phyloP scores from a whole-genome alignment of 2,797 vertebrate species.

The Phalloptychus januarius region DNA sequence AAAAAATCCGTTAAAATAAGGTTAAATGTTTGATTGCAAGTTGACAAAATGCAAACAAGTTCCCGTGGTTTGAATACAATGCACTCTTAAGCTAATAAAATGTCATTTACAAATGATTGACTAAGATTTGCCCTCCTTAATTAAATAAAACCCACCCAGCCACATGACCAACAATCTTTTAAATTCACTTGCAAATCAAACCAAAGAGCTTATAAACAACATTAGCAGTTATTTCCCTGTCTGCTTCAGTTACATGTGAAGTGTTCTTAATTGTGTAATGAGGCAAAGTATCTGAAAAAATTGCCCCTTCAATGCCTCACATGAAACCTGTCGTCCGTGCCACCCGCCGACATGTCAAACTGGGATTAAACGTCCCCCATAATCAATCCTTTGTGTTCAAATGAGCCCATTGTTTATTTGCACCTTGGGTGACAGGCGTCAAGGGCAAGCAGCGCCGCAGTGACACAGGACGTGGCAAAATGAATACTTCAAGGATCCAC shows the following conservation, averaged over 20 bases:
- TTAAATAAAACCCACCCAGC: conserved; percentile 54
- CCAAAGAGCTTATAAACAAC: conserved; percentile 75
- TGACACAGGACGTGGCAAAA: conserved; percentile 52
- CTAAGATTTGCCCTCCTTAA: conserved; percentile 41
- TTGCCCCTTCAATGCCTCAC: conserved; percentile 81
- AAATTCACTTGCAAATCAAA: conserved; percentile 66
- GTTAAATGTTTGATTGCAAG: neutral
- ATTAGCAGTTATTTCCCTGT: conserved; percentile 77
- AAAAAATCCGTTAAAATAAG: neutral
- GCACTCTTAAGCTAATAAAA: neutral
- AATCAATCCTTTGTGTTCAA: conserved; percentile 82
- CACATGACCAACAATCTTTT: conserved; percentile 65
- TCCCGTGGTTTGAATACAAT: neutral
- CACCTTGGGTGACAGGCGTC: conserved; percentile 75
- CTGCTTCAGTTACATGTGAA: conserved; percentile 76
- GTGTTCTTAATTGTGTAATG: conserved; percentile 81
- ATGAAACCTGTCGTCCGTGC: conserved; percentile 74
- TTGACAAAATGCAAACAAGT: neutral
- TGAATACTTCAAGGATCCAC: conserved; percentile 44
- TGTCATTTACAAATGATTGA: neutral
- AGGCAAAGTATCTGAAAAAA: conserved; percentile 78
- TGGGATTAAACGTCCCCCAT: conserved; percentile 79
- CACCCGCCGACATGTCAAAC: conserved; percentile 78
- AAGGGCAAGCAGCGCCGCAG: conserved; percentile 51
- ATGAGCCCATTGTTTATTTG: conserved; percentile 79